These are phyloP conservation scores for Argopecten irradians DNA, from an alignment of 1,140 invertebrate genomes.

Conservation along the genomic window DNA sequence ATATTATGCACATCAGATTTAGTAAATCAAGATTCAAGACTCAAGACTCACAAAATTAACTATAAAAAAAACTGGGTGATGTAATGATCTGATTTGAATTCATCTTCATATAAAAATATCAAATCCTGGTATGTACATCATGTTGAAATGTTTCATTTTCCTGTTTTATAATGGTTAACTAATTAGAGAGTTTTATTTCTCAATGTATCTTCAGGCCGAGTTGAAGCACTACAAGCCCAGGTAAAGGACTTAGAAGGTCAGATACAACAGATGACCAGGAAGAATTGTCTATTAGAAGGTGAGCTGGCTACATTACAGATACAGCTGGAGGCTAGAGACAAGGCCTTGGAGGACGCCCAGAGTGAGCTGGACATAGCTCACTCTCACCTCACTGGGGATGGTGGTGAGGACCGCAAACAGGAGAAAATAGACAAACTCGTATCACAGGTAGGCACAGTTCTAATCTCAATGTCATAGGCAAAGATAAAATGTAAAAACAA, in stretches of 20 bases:
- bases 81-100: too few species aligned
- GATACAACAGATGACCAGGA: conserved; percentile 83
- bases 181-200: background rate
- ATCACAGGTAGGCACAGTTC: conserved; percentile 63
- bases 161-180: too few species aligned
- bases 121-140: too few species aligned
- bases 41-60: too few species aligned
- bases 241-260: conserved; percentile 59
- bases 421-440: conserved; percentile 66
- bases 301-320: conserved; percentile 73
- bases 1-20: too few species aligned
- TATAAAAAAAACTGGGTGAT: too few species aligned
- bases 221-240: conserved; percentile 54
- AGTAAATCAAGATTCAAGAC: too few species aligned
- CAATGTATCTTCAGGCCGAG: conserved; percentile 48
- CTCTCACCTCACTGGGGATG: conserved; percentile 40
- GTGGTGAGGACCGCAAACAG: conserved; percentile 54
- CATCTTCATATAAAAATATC: too few species aligned
- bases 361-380: conserved; percentile 58
- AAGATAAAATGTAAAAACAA: too few species aligned
- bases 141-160: too few species aligned
- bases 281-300: conserved; percentile 87
- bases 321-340: conserved; percentile 68
- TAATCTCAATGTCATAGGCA: too few species aligned
- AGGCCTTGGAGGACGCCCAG: conserved; percentile 61